Conservation (phyloP, 2,888 invertebrate species). For the Sabellastarte sp. region DNA sequence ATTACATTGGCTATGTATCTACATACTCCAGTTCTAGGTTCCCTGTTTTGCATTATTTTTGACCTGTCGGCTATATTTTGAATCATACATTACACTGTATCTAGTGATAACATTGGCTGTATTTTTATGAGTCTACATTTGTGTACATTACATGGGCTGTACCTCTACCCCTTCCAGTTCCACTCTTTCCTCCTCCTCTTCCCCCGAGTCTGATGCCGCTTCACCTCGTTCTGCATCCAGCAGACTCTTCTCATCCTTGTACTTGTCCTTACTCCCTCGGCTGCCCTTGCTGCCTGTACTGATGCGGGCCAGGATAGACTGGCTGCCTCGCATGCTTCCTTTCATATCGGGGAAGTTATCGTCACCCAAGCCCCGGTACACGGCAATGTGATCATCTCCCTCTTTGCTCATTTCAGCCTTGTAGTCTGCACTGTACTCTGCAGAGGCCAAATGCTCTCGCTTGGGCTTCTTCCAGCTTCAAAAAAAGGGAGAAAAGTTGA, state of each 20-base stretch:
- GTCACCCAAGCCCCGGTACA: constrained; percentile 27
- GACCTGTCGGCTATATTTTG: no score
- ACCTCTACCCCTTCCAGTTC: background rate
- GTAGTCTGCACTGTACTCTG: constrained; percentile 42
- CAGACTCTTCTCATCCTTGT: background rate
- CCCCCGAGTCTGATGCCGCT: background rate
- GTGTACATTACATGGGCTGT: no score
- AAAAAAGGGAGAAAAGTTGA: background rate
- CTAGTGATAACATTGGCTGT: no score
- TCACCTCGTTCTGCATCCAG: background rate
- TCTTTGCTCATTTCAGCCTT: constrained; percentile 28
- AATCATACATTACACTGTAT: no score
- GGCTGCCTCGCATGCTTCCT: constrained; percentile 12
- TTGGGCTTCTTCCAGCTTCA: constrained; percentile 49
- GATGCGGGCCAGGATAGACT: constrained; percentile 10
- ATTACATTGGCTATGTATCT: no score
- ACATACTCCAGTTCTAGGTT: no score
- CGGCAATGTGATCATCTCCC: constrained; percentile 12
- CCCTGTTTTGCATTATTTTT: no score
- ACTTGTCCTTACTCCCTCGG: background rate
- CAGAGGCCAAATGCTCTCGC: constrained; percentile 45
- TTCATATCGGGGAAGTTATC: background rate
- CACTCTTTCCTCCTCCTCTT: background rate
- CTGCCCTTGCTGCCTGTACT: background rate
- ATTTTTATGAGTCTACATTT: no score